Base-by-base conservation (phyloP, 2,797 vertebrate species). In the Sebastes oblongus region DNA sequence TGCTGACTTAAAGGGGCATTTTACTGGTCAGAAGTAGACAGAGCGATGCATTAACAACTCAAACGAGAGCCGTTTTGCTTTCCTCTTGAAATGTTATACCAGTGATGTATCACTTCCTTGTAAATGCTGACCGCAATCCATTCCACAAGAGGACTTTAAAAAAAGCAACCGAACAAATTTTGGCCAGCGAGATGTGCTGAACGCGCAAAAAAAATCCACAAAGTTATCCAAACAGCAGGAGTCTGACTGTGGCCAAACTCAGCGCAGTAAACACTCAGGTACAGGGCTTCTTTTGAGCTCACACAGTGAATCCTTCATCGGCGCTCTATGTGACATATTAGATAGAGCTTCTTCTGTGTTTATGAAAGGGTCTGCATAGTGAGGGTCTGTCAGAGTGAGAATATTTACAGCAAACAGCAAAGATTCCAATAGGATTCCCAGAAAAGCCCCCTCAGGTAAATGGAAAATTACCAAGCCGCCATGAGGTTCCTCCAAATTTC, bases 251-350 rank as follows among this genome's bases (percentile, higher is more conserved):
- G 83, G 58, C 73, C 59, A 2, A 46, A 50, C 80, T 77, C 36
- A 6, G 76, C 9, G 69, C 7, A 39, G 91, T 80, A 92, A 93
- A 95, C 91, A 93, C 36, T 59, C 61, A 67, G 80, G 77, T 90
- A 95, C 92, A 95, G 91, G 59, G 78, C 86, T 73, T 72, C 91
- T 84, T 92, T 95, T 94, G 72, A 95, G 78, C 56, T 78, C 81
- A 60, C 72, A 95, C 89, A 95, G 82, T 88, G 83, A 77, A 86
- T 87, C 87, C 78, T 95, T 95, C 92, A 92, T 91, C 3, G 55
- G 69, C 1, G n/a, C 67, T 39, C 76, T 34, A 84, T 83, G 84
- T 75, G 73, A 83, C 34, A 65, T 42, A 14, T 87, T 67, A 85
- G 62, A 89, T 85, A 92, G 81, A 78, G 80, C 56, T 52, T 86